phyloP scores from a whole-genome alignment of 2,113 vertebrate species.

The Aleadryas rufinucha region DNA sequence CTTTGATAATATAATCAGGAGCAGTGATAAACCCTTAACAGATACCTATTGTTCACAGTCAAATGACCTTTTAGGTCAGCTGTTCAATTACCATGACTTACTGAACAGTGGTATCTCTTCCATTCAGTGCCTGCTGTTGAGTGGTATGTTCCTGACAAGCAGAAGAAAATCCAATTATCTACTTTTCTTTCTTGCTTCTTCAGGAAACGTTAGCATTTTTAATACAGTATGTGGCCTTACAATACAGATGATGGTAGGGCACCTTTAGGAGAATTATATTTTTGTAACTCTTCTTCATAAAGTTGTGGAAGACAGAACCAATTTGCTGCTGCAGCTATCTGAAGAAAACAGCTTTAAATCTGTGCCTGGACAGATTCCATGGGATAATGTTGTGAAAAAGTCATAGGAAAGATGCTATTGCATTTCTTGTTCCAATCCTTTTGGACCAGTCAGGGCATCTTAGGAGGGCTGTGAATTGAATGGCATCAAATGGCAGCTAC shows the following conservation, averaged over 20 bases:
- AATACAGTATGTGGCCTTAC: not conserved
- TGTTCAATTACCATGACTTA: constrained; percentile 12
- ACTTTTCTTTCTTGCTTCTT: not conserved
- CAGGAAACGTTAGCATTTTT: constrained; percentile 5
- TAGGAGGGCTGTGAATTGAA: not conserved
- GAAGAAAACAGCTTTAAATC: not conserved
- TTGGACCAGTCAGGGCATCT: not conserved
- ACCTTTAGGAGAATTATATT: not conserved
- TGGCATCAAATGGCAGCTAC: not conserved
- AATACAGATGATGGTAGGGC: not conserved
- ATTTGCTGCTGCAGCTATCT: not conserved
- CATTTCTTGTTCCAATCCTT: not conserved
- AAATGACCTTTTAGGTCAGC: constrained; percentile 24
- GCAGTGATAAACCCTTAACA: constrained; percentile 1
- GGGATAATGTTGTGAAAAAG: not conserved
- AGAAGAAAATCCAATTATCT: not conserved
- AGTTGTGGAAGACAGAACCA: not conserved
- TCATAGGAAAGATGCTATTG: not conserved
- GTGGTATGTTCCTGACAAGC: not conserved
- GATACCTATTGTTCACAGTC: not conserved
- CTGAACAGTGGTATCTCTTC: not conserved
- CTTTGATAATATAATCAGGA: not conserved
- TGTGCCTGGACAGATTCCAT: not conserved
- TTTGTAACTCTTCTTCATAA: not conserved
- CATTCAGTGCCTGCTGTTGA: not conserved